phyloP scores from a whole-genome alignment of 2,113 vertebrate genomes.

The Suricata suricatta region DNA sequence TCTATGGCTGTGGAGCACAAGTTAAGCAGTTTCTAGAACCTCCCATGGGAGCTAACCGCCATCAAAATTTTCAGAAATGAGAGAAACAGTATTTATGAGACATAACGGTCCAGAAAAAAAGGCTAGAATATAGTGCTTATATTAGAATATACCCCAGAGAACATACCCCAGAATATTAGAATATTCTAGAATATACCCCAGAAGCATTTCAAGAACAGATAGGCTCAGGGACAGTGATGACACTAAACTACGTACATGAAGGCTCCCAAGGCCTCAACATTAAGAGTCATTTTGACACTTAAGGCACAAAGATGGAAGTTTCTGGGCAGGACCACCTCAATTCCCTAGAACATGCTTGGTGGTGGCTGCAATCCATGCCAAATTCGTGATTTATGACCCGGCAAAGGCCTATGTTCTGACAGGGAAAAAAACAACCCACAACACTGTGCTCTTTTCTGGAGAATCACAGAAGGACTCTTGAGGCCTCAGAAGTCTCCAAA shows the following conservation, averaged over 20 bases:
- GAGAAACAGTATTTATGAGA: neutral
- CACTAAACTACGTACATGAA: neutral
- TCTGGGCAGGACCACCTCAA: neutral
- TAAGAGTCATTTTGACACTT: neutral
- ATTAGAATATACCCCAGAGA: neutral
- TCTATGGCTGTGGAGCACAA: neutral
- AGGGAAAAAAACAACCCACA: neutral
- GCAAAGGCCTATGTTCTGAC: neutral
- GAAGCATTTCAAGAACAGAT: neutral
- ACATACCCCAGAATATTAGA: no score
- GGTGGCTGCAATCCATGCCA: neutral
- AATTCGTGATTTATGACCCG: neutral
- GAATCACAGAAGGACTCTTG: neutral
- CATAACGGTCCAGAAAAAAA: neutral
- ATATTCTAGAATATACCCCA: no score
- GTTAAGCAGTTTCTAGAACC: no score
- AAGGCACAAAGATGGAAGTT: neutral
- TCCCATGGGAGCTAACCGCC: neutral
- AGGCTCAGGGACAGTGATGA: neutral
- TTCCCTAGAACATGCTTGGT: neutral
- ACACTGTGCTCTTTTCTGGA: neutral
- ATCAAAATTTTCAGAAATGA: neutral
- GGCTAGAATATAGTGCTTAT: no score
- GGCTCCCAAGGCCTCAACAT: neutral
- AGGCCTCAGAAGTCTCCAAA: neutral